Evolutionary conservation across 2,888 invertebrate species (phyloP), one percentile per base, ranked within the genome.

Genomic region (Griposia aprilina): DNA sequence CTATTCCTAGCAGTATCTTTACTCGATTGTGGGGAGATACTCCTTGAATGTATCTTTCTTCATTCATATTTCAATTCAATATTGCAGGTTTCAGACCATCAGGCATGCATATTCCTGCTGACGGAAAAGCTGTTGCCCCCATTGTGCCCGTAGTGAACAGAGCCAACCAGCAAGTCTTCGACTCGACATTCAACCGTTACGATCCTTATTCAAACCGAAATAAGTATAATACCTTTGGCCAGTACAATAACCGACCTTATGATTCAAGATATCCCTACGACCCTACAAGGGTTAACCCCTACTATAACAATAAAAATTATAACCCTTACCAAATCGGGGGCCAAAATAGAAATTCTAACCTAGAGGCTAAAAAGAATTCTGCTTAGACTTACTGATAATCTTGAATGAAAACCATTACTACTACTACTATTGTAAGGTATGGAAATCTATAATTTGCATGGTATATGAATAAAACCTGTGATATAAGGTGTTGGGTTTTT

Each of bases 51-150:
- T 23, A 17, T 17, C 23, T 30, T 36, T 66, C 6, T 41, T 52
- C 10, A 57, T 74, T 72, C 0, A 63, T 15, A 41, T 55, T 69
- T 52, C 0, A 36, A 26, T 77, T 36, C 1, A 5, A 59, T 75
- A 23, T 80, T 80, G 48, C 91, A 96, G 97, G 96, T 73, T 98
- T 98, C 93, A 97, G 97, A 86, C 97, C 98, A 57, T 96, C 97
- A 82, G 98, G 97, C n/a, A 97, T 97, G 13, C 98, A 98, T 90
- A 94, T 98, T 71, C 97, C 98, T 30, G 97, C 97, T 92, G 97
- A 91, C 95, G 97, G 91, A 92, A 97, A 91, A 95, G 97, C 84
- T 4, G 74, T 90, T 92, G 96, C 85, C 93, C 91, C 89, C 91
- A 95, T 83, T 4, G 80, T 85, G 10, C 83, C 83, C 8, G 36